A percentile compares a stretch with the other conserved stretches of the same genome.
Conservation (phyloP, 1,140 invertebrate genomes). For the Bombus terrestris region DNA sequence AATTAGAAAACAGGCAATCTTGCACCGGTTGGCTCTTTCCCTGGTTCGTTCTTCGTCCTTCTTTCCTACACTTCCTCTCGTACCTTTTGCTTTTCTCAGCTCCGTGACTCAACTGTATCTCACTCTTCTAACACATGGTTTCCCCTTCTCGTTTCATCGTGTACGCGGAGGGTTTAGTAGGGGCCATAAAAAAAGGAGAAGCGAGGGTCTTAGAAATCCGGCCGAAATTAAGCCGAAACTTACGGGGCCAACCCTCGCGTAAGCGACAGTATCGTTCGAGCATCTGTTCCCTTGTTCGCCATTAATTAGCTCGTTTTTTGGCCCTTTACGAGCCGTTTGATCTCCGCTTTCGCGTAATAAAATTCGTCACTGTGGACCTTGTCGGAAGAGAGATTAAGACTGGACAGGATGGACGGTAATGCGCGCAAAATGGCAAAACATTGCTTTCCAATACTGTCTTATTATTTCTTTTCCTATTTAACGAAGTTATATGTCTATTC, state of each 20-base stretch:
- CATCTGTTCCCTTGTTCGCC: slow-evolving; percentile 38
- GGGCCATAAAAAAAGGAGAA: slow-evolving; percentile 33
- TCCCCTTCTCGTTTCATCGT: slow-evolving; percentile 23
- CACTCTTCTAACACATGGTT: background rate
- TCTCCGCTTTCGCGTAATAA: slow-evolving; percentile 28
- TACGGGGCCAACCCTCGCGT: slow-evolving; percentile 20
- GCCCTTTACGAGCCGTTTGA: slow-evolving; percentile 28
- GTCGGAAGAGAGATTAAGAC: background rate
- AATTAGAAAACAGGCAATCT: slow-evolving; percentile 78
- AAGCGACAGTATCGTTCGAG: slow-evolving; percentile 25
- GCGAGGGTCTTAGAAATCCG: slow-evolving; percentile 48
- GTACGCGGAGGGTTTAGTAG: slow-evolving; percentile 28
- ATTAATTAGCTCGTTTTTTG: slow-evolving; percentile 45
- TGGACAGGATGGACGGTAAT: background rate
- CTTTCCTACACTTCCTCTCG: background rate
- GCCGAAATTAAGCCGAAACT: slow-evolving; percentile 52
- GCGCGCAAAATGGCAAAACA: background rate
- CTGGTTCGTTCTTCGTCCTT: slow-evolving; percentile 14
- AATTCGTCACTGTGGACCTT: background rate
- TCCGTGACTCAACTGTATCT: background rate
- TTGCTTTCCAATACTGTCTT: background rate
- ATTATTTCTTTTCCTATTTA: too few relatives aligned
- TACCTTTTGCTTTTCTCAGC: too few relatives aligned
- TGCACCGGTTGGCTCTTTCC: slow-evolving; percentile 60
- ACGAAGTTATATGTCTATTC: too few relatives aligned